Evolutionary conservation across 2,113 vertebrate genomes (phyloP).

Genomic region (Sceloporus tristichus): DNA sequence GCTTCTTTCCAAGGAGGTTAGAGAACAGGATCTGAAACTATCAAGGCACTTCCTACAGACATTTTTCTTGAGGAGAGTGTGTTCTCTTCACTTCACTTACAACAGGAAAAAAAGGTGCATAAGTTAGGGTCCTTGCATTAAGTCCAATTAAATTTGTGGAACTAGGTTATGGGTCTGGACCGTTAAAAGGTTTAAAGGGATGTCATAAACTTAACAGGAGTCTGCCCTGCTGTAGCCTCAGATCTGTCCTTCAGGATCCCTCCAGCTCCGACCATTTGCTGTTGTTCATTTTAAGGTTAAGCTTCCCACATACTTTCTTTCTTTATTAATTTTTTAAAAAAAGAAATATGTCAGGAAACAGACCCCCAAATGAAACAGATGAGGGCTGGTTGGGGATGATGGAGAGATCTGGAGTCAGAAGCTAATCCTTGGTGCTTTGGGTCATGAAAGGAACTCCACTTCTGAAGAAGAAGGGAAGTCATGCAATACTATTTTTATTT

Average conservation of each 20-base stretch:
- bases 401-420: background rate
- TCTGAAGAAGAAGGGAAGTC: background rate
- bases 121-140: background rate
- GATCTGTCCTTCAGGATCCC: background rate
- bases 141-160: background rate
- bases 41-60: background rate
- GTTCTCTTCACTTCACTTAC: background rate
- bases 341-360: constrained; percentile 1
- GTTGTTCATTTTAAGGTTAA: background rate
- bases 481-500: constrained; percentile 15
- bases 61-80: background rate
- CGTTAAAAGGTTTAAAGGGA: background rate
- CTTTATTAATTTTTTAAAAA: background rate
- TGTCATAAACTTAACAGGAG: background rate
- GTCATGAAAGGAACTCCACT: constrained; percentile 60
- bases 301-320: too few relatives aligned
- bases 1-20: background rate
- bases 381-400: fast-evolving
- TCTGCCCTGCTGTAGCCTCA: background rate
- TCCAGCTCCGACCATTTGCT: background rate
- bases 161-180: background rate
- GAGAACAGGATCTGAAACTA: background rate
- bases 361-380: background rate
- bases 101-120: background rate
- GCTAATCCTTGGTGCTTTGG: constrained; percentile 10